Base-by-base conservation (phyloP, 2,797 vertebrate genomes). In the Sciurus vulgaris region DNA sequence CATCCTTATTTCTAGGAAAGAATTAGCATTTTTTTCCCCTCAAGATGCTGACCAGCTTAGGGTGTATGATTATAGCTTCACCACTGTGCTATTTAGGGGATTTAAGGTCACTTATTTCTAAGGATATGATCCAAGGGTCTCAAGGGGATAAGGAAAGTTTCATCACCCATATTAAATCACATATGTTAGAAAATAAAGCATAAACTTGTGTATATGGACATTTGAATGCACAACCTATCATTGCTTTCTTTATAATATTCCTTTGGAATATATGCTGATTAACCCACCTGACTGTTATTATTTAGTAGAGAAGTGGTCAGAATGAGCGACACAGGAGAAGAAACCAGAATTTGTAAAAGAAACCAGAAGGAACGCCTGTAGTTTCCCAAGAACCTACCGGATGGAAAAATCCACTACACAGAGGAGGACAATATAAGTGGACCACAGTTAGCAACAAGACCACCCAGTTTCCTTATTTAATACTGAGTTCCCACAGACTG, bases 381-480 rank as follows among this genome's bases (percentile, higher is more conserved):
- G 56, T 97, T 89, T 85, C 49, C 44, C 84, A 77, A 26, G 96
- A 96, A 83, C 96, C 96, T 82, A 84, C 83, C 92, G 84, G 86
- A 96, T 70, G 95, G 98, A 98, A 89, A 98, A 97, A 56, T 97
- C 96, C 2, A 98, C 98, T 95, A 98, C 89, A 98, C 97, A 14
- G 98, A 96, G 85, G 98, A 98, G 86, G 97, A 98, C 79, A 95
- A 92, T 33, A 56, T 98, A 54, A 22, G 70, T 3, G 47, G 72
- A 12, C 65, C 49, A 35, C 67, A 94, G 0, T 94, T 3, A 98
- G 85, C 92, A 97, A 94, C 94, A 97, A 97, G 92, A 72, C 79
- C 51, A 98, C 97, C n/a, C 96, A 97, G 56, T 96, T 96, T 76
- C 98, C 97, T 97, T 97, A 14, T 3, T 15, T 20, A 30, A 74